These are phyloP conservation scores for Minunthozetes semirufus DNA, from an alignment of 2,888 invertebrate genomes.

Conservation along the genomic window DNA sequence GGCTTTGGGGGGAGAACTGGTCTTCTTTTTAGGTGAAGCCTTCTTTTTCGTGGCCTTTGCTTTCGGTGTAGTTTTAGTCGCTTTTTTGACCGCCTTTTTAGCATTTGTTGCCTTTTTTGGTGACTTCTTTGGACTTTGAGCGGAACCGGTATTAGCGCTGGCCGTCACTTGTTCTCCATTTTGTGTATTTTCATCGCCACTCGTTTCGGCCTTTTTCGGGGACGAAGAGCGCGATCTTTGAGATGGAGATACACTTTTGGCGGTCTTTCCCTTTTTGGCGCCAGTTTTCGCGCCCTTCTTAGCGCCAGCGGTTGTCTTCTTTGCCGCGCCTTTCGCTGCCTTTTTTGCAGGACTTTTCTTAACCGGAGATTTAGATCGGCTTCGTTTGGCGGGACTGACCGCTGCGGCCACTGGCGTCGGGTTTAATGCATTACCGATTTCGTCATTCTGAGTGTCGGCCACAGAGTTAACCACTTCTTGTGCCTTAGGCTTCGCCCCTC, in stretches of 20 bases:
- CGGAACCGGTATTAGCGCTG: neutral
- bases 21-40: neutral
- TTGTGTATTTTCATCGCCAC: neutral
- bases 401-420: neutral
- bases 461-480: neutral
- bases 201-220: neutral
- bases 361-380: neutral
- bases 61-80: neutral
- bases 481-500: neutral
- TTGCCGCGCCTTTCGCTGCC: neutral
- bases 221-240: neutral
- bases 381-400: neutral
- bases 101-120: neutral
- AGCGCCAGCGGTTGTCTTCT: neutral
- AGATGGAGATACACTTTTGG: neutral
- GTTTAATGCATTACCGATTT: neutral
- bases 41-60: neutral
- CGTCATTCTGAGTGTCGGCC: constrained; percentile 5
- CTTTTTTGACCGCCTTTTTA: neutral
- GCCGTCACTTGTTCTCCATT: neutral
- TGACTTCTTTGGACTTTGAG: neutral
- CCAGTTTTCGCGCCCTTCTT: constrained; percentile 13
- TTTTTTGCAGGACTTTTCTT: neutral
- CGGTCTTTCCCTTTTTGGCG: neutral
- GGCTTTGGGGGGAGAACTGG: neutral